phyloP scores from a whole-genome alignment of 1,140 invertebrate genomes.

The Lordiphosa collinella region DNA sequence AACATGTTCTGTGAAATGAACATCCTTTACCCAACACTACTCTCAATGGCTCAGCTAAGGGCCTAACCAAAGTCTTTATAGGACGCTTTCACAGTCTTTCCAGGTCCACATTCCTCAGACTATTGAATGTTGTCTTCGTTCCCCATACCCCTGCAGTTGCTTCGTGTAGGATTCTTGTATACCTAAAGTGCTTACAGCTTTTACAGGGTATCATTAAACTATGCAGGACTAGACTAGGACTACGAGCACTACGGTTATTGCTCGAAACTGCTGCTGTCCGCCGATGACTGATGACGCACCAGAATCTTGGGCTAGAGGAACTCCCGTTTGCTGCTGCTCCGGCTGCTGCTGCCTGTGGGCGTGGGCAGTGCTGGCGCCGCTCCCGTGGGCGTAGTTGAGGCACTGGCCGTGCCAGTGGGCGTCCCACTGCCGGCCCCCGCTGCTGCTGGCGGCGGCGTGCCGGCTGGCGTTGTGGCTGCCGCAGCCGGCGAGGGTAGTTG shows the following conservation, averaged over 20 bases:
- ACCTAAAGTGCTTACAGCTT: too few species aligned
- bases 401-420: constrained; percentile 32
- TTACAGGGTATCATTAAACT: neutral
- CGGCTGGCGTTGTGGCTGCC: neutral
- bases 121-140: too few species aligned
- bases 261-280: constrained; percentile 56
- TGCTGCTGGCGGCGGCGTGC: constrained; percentile 15
- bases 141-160: too few species aligned
- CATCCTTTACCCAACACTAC: too few species aligned
- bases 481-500: constrained; percentile 18
- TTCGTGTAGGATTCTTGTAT: too few species aligned
- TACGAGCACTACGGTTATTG: constrained; percentile 18
- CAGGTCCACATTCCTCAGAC: too few species aligned
- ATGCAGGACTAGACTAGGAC: constrained; percentile 7
- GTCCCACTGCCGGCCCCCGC: constrained; percentile 20
- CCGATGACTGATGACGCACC: constrained; percentile 58
- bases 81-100: too few species aligned
- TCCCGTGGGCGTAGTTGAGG: constrained; percentile 41
- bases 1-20: too few species aligned
- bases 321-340: constrained; percentile 55
- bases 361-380: constrained; percentile 5
- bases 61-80: too few species aligned
- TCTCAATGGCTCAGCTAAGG: too few species aligned
- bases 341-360: constrained; percentile 39
- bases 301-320: constrained; percentile 79